Conservation (phyloP, 2,113 vertebrate genomes). For the Mormyrus iriodes region DNA sequence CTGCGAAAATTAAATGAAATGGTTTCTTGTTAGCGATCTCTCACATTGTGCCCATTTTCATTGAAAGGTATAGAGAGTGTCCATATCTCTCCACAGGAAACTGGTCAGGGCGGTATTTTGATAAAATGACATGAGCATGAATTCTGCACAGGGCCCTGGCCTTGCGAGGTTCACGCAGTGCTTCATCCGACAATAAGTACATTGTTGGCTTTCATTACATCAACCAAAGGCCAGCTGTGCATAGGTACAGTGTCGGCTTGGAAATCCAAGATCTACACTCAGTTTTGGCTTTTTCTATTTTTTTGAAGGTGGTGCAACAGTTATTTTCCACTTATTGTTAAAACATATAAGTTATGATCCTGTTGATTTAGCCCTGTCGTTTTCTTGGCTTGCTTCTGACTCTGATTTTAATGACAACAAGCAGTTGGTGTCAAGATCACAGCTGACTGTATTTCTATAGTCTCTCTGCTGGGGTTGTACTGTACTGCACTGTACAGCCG, state of each 20-base stretch:
- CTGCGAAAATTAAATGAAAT: background rate
- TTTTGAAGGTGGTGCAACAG: no score
- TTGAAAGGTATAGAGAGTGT: background rate
- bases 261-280: background rate
- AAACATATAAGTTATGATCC: no score
- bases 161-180: background rate
- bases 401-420: background rate
- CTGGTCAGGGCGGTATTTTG: background rate
- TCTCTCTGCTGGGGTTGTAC: background rate
- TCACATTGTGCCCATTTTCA: background rate
- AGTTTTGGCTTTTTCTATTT: background rate
- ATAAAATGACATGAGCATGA: background rate
- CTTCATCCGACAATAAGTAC: background rate
- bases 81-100: background rate
- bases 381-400: background rate
- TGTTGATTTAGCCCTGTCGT: background rate
- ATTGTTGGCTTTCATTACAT: background rate
- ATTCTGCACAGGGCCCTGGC: background rate
- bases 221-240: background rate
- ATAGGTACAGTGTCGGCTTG: background rate
- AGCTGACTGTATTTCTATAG: background rate
- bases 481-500: background rate
- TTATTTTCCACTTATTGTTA: no score
- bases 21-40: background rate
- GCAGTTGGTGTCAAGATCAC: background rate